phyloP scores from a whole-genome alignment of 2,113 vertebrate genomes.

The Epinephelus fuscoguttatus region DNA sequence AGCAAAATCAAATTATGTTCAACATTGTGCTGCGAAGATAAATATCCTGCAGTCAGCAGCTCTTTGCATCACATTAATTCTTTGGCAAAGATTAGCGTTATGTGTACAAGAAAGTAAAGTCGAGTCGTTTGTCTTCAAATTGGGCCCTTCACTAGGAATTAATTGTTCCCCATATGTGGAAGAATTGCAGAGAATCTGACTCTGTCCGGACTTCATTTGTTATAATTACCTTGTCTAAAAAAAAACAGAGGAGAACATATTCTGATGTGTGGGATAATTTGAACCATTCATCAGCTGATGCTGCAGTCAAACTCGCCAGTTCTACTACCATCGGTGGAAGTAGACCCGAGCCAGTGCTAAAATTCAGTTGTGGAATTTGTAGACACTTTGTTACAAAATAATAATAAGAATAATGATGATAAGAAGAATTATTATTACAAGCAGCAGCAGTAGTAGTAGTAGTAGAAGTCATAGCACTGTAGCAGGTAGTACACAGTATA shows the following conservation, averaged over 20 bases:
- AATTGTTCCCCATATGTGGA: constrained; percentile 66
- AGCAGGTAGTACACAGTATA: too few relatives aligned
- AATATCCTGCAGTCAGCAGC: constrained; percentile 75
- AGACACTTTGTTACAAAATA: background rate
- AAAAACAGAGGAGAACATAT: constrained; percentile 55
- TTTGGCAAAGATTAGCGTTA: constrained; percentile 72
- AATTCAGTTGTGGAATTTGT: constrained; percentile 11
- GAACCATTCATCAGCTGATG: constrained; percentile 66
- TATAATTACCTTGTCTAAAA: constrained; percentile 67
- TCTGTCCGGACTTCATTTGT: constrained; percentile 68
- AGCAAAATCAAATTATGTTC: constrained; percentile 67
- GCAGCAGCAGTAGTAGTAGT: too few relatives aligned
- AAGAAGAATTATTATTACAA: too few relatives aligned
- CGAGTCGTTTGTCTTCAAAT: constrained; percentile 71
- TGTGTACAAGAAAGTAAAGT: constrained; percentile 64
- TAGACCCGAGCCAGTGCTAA: background rate
- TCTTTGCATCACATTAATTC: constrained; percentile 74
- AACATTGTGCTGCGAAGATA: constrained; percentile 60
- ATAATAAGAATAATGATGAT: too few relatives aligned
- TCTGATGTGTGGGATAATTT: constrained; percentile 69
- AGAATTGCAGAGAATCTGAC: constrained; percentile 57
- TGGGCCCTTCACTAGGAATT: constrained; percentile 63
- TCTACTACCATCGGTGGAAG: constrained; percentile 18
- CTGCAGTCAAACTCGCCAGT: constrained; percentile 43
- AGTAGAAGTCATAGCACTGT: too few relatives aligned